A percentile compares a stretch with the other conserved stretches of the same genome.
phyloP scores from a whole-genome alignment of 1,140 invertebrate genomes.

The Eupristina koningsbergeri region DNA sequence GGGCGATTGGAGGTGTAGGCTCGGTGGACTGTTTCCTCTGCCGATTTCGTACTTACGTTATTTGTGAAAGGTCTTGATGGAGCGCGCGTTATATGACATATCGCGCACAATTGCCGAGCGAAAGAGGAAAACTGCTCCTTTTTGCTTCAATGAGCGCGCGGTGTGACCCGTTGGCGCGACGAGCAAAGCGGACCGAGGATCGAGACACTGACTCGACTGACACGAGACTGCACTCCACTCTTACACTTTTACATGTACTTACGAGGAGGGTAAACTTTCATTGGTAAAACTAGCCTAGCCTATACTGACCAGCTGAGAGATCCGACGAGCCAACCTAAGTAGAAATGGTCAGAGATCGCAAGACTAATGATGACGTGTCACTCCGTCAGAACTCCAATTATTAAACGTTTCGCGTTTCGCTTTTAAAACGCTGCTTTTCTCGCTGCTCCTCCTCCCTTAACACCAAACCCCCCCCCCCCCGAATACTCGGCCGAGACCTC shows the following conservation, averaged over 20 bases:
- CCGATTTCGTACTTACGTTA: slow-evolving; percentile 8
- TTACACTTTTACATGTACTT: no score
- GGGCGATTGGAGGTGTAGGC: background rate
- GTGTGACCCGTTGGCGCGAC: background rate
- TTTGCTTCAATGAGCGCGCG: background rate
- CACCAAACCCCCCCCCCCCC: no score
- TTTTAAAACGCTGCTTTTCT: no score
- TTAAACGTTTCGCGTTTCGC: no score
- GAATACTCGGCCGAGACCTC: no score
- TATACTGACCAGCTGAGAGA: slow-evolving; percentile 2
- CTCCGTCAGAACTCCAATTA: background rate
- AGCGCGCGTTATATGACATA: background rate
- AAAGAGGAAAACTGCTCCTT: background rate
- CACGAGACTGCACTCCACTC: slow-evolving; percentile 1
- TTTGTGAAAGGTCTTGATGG: background rate
- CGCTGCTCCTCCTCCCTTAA: no score
- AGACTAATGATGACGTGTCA: slow-evolving; percentile 15
- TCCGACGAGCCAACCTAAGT: background rate
- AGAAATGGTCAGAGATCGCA: slow-evolving; percentile 1
- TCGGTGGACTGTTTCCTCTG: background rate
- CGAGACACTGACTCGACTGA: slow-evolving; percentile 26
- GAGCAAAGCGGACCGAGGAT: background rate
- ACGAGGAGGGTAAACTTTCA: background rate
- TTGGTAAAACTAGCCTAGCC: background rate
- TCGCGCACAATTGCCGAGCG: background rate